These are phyloP conservation scores for Falco rusticolus DNA, from an alignment of 2,797 vertebrate genomes.

Conservation along the genomic window DNA sequence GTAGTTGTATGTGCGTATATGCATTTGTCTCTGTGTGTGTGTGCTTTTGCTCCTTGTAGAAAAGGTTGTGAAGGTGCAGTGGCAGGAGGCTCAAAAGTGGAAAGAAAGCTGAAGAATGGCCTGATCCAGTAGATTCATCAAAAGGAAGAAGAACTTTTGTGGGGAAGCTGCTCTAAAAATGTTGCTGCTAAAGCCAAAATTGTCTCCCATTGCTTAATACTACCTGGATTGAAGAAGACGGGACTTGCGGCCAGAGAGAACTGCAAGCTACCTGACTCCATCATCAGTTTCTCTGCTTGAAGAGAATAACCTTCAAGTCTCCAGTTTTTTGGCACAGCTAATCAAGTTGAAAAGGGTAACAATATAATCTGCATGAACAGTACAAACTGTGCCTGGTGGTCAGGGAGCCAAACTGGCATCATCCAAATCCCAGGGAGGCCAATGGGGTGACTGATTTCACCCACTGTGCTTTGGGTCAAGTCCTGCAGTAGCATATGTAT, in stretches of 20 bases:
- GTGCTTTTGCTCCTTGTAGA: background rate
- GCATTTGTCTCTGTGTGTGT: background rate
- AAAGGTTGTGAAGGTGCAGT: background rate
- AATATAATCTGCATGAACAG: background rate
- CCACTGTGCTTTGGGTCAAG: background rate
- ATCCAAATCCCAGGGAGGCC: background rate
- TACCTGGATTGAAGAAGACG: background rate
- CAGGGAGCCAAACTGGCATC: background rate
- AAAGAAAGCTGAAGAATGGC: background rate
- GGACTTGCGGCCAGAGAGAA: background rate
- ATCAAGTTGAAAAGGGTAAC: background rate
- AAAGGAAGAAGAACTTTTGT: background rate
- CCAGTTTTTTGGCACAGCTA: background rate
- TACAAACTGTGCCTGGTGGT: slow-evolving; percentile 20
- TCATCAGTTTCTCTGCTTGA: background rate
- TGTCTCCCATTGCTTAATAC: background rate
- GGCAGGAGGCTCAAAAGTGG: background rate
- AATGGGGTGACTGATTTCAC: background rate
- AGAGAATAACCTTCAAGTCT: background rate
- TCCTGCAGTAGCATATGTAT: background rate
- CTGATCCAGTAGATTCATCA: background rate
- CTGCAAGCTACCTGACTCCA: background rate
- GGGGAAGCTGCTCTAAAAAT: background rate
- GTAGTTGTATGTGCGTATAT: background rate
- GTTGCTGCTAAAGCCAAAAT: background rate